Evolutionary conservation across 2,113 vertebrate species (phyloP).

Genomic region (Pithys albifrons): DNA sequence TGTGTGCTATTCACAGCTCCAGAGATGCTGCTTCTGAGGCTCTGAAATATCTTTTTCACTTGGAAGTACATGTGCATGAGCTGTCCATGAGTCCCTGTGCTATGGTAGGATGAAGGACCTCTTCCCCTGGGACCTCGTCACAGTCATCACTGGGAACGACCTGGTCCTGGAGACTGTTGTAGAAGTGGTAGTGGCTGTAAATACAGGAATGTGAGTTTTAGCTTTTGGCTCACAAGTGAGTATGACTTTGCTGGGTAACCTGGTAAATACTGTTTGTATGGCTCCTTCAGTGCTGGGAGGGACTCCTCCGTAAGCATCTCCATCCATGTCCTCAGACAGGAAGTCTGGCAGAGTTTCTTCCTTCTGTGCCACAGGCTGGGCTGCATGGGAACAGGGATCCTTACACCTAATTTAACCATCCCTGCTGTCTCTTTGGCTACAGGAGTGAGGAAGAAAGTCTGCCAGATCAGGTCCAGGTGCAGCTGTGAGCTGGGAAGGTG

Average conservation of each 20-base stretch:
- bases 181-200: not conserved
- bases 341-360: not conserved
- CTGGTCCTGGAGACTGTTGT: not conserved
- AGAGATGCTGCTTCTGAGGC: not conserved
- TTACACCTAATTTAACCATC: not conserved
- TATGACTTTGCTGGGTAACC: not conserved
- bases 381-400: not conserved
- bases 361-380: accelerated
- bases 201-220: not conserved
- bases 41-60: not conserved
- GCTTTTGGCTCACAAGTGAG: not conserved
- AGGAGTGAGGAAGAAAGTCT: not conserved
- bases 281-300: not conserved
- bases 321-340: accelerated
- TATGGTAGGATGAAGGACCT: not conserved
- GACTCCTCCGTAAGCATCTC: not conserved
- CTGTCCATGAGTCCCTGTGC: not conserved
- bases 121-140: not conserved
- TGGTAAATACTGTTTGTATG: not conserved
- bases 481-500: not conserved
- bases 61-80: not conserved
- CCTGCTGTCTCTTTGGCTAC: not conserved
- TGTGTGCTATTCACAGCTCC: not conserved
- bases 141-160: not conserved
- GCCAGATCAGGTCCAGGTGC: not conserved